Evolutionary conservation across 2,113 vertebrate species (phyloP), one percentile per base, ranked within the genome.

Genomic region (Petrocephalus microphthalmus): DNA sequence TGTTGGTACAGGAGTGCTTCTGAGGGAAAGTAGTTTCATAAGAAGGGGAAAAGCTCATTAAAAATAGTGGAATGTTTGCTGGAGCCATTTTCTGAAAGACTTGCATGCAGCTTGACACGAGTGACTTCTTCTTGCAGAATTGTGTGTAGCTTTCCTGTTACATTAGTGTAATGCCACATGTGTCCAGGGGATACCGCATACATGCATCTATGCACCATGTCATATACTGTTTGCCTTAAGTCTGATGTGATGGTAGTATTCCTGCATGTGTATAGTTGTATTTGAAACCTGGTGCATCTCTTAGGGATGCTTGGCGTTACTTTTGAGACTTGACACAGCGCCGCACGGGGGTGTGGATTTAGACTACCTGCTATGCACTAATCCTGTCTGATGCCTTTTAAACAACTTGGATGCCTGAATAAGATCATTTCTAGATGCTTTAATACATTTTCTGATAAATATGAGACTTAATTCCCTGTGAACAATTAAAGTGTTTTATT

Each of bases 341-440:
- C 89, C 89, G 90, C 45, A 88, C 90, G 93, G 92, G 92, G 94
- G 91, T 91, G 20, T 91, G 89, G 94, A 89, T 88, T 56, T 29
- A 57, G 54, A 86, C 92, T 90, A 92, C 29, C 95, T 97, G 96
- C 97, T 98, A 98, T 99, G 98, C 97, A 99, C 97, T 94, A 95
- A 95, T 94, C 95, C 92, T 94, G 96, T 95, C 95, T 96, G 94
- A 97, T 97, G 98, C 98, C 97, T 99, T 96, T 97, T 89, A 93
- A 93, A 96, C 95, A 93, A 93, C 97, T 97, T 97, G 94, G 96
- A 97, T 97, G 97, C 97, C 97, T 99, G 92, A 97, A 98, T 96
- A 94, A 91, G 33, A 96, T 92, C 94, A 82, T 91, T 89, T 91
- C 91, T 92, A 91, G 89, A 91, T 49, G 96, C 94, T 96, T 95